Evolutionary conservation across 2,888 invertebrate genomes (phyloP), one percentile per base, ranked within the genome.

Genomic region (Plutella xylostella): DNA sequence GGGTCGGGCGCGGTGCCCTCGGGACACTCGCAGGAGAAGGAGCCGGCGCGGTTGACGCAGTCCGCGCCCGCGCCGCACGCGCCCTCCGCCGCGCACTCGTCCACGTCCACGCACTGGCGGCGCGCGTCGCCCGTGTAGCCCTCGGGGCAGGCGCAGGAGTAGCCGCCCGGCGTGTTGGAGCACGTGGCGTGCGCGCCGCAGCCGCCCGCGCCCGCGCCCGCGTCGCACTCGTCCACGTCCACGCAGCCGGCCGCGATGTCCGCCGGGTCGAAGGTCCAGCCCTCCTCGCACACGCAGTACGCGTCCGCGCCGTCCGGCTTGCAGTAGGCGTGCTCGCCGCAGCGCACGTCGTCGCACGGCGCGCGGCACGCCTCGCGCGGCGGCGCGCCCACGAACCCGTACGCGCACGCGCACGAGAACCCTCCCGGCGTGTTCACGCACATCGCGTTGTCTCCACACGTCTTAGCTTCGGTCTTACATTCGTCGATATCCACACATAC

Each of bases 221-320:
- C 73, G 61, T 95, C 93, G 65, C 97, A 97, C 79, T 97, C 97
- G 68, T 97, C 88, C 52, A 97, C 90, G 74, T 97, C 97, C 48
- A 95, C 87, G 65, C 96, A 96, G 47, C 96, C 96, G 37, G 94
- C 94, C 5, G 92, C 88, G 53, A 96, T 92, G 61, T 96, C 93
- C 45, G 87, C 89, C 0, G 96, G 96, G 73, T 96, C 91, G 64
- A 93, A 96, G 0, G 94, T 94, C 94, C 95, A 96, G 1, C 96
- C 96, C 48, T 94, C 93, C 65, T 96, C 94, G 64, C 96, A 96
- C 40, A 96, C 92, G 59, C 96, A 97, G 58, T 93, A 94, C 0
- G 95, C 96, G 71, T 96, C 95, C 48, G 89, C 88, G 25, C 93
- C 94, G 57, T 95, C 93, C 0, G 93, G 91, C 66, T 95, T 94